Base-by-base conservation (phyloP, 2,113 vertebrate species). In the Jaculus jaculus region DNA sequence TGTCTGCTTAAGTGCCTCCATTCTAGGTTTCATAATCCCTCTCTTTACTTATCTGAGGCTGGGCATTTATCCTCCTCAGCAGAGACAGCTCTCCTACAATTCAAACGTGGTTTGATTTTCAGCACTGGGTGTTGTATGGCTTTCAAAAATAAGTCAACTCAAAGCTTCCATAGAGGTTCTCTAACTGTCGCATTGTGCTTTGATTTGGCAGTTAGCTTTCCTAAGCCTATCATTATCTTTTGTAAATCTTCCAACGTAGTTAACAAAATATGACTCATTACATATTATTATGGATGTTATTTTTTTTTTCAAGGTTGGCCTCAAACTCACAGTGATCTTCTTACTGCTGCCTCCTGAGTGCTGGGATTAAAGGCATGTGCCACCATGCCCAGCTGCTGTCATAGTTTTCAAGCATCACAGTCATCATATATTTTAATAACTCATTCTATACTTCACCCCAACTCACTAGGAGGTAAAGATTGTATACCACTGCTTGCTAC, bases 221-320 rank as follows among this genome's bases (percentile, higher is more conserved):
- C n/a, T 4, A 73, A 91, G 17, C 60, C 72, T 87, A 37, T 85
- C 21, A 34, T 94, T 84, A 85, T 82, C 60, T 81, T 81, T 66
- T 87, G 51, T 73, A 7, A 72, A 32, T 10, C 66, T 90, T 92
- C 34, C 68, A 54, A 65, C 3, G 1, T 39, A 51, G 79, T 93
- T 90, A 82, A 68, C 26, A 87, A 92, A 84, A 72, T 32, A 34
- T 18, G 82, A 20, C 8, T 90, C 68, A 66, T 37, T 82, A 24
- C 32, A 30, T 47, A 26, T 47, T 73, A 78, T 92, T 80, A 89
- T 24, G 20, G n/a, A 0, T 24, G 17, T 28, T 88, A 7, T 23
- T 16, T 68, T 39, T 73, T 61, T 54, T 65, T 65, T 4, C 42
- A 47, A 47, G 42, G 42, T 47, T 47, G 42, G 77, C 47, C 24